Base-by-base conservation (phyloP, 2,113 vertebrate genomes). In the Turdus rufiventris region DNA sequence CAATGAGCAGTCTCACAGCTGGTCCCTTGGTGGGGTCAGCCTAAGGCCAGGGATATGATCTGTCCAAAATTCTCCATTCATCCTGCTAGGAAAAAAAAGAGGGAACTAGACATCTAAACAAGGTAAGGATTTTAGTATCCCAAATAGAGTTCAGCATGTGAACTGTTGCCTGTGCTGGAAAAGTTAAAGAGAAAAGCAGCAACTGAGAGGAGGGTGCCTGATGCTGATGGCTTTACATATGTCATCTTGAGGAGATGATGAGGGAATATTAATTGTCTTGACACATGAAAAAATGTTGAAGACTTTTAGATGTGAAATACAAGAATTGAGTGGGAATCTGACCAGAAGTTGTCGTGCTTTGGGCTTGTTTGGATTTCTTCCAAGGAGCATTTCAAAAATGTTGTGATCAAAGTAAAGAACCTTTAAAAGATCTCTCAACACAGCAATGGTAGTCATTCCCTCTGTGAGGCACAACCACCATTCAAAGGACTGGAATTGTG, bases 51-150 rank as follows among this genome's bases (percentile, higher is more conserved):
- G 76, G 76, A 75, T 93, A 57, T 54, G 73, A 70, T 94, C 50
- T 81, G 76, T 86, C 92, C 95, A 97, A 95, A 96, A 92, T 81
- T 89, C 91, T 96, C 84, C 92, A 93, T 97, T 95, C 93, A 96
- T 95, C 76, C 94, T 92, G 73, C 57, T 96, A 94, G 93, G 86
- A 84, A 96, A 93, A 93, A 95, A 90, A 92, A 89, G 28, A 91
- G 29, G 36, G 84, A 97, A 91, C 61, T 93, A 84, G 61, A 43
- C 88, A 86, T 93, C 73, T 94, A 87, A 93, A 91, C 45, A 96
- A 94, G 89, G 95, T 91, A 89, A 87, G 61, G 57, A 6, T 95
- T 97, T 97, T 96, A 95, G 83, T 95, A 65, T 95, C 88, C 88
- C 95, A 92, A 89, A 88, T 40, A 96, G 91, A 93, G 51, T 95